Evolutionary conservation across 2,797 vertebrate genomes (phyloP).

Genomic region (Pipistrellus pipistrellus): DNA sequence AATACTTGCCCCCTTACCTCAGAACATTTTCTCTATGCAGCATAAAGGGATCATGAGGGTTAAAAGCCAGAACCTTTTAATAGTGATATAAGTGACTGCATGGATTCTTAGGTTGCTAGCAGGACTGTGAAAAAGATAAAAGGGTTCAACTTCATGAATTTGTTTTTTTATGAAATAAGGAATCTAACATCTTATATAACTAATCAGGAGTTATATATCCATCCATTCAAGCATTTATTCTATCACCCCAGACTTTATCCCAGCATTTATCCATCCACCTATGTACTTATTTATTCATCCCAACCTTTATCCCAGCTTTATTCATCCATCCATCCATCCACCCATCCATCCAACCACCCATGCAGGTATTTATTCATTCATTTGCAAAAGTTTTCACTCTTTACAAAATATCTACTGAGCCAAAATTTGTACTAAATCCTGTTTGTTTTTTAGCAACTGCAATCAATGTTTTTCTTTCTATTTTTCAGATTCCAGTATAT

Average conservation of each 20-base stretch:
- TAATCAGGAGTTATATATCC: not conserved
- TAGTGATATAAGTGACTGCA: not conserved
- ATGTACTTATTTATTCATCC: not conserved
- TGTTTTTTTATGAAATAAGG: not conserved
- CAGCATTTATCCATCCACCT: not conserved
- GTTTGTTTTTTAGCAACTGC: not conserved
- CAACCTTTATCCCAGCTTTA: not conserved
- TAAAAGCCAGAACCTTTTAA: conserved; percentile 20
- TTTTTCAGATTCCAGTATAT: not conserved
- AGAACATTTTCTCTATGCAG: not conserved
- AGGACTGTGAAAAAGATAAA: not conserved
- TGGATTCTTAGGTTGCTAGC: not conserved
- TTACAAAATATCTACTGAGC: conserved; percentile 2
- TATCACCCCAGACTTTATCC: not conserved
- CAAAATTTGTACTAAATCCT: conserved; percentile 4
- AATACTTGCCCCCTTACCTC: not conserved
- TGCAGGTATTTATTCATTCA: not conserved
- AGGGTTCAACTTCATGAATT: not conserved
- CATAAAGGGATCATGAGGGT: not conserved
- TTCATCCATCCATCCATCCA: not conserved
- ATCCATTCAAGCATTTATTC: not conserved
- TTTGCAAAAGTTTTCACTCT: not conserved
- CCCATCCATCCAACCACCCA: not conserved
- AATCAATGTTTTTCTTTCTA: not conserved
- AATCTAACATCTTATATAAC: not conserved